Evolutionary conservation across 23 tunicate genomes (phyloP), one percentile per base, ranked within the genome.

Genomic region (Styela clava): DNA sequence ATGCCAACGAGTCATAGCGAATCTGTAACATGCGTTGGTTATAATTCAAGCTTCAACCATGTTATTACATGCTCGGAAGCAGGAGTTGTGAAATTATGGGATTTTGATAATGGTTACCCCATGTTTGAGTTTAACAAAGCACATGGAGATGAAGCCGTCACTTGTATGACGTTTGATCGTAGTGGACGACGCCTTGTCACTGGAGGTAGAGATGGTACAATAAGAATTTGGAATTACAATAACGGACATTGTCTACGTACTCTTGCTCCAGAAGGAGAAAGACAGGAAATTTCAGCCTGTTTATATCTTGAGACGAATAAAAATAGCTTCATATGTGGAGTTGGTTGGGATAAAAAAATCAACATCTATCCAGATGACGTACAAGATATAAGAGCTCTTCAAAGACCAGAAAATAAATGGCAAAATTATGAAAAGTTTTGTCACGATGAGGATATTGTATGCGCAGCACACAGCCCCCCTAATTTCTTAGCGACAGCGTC

Each of bases 41-140:
- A 79, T 67, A 94, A 94, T 69, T 35, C 84, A 33, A 81, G 77
- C 51, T 94, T 94, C 61, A 81, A 82, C 78, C 98, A 94, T 84
- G 94, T 94, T 61, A 88, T 94, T 56, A 94, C 98, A 22, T 84
- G 92, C 70, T 79, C 88, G 1, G 89, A 94, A 34, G 83, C 79
- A 0, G 74, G 88, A 9, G 90, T 83, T 62, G 97, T 91, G 32
- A 91, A 91, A 71, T 68, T 94, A 35, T 94, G 98, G 98, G 98
- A 94, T 80, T 87, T 94, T 51, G 98, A 94, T 33, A 87, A 80
- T 16, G 93, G 93, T 23, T 73, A 76, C 25, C 83, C 81, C 68
- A 94, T 88, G 92, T 94, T 94, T 61, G 98, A 94, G 71, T 94
- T 94, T 74, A 88, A 87, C 86, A 87, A 94, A 88, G 93, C 92